Percentiles rank a stretch among this genome's conserved stretches.
Evolutionary conservation across 2,113 vertebrate genomes (phyloP).

Genomic region (Mustela lutreola): DNA sequence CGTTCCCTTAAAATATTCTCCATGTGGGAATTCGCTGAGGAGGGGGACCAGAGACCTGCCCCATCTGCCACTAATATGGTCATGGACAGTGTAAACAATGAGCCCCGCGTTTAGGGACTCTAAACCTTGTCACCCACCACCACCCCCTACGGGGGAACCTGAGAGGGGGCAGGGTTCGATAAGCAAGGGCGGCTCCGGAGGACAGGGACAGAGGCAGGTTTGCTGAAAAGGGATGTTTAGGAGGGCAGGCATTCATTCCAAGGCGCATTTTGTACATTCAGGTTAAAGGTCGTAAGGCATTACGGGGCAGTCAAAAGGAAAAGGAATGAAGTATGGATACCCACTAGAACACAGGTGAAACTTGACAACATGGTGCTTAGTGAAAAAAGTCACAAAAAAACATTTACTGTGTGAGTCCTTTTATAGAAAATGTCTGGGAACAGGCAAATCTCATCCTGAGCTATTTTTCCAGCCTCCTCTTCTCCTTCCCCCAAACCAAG

Average conservation of each 20-base stretch:
- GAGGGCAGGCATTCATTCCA: neutral
- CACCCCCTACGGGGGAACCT: rapidly evolving
- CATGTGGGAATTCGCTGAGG: neutral
- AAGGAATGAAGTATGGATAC: neutral
- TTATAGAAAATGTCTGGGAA: neutral
- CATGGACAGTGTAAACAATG: neutral
- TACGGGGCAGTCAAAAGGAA: neutral
- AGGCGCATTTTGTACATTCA: neutral
- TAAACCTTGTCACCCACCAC: neutral
- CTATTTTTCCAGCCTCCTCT: neutral
- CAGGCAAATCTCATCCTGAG: neutral
- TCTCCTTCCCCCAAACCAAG: neutral
- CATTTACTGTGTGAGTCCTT: neutral
- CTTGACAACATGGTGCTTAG: neutral
- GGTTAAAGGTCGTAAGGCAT: neutral
- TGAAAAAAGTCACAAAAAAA: neutral
- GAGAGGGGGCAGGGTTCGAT: neutral
- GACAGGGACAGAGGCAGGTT: neutral
- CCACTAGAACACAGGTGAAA: neutral
- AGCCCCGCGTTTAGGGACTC: neutral
- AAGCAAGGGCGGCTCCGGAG: neutral
- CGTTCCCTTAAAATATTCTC: conserved; percentile 2
- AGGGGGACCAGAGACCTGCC: neutral
- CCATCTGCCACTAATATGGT: neutral
- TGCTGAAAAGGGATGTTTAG: neutral